Evolutionary conservation across 23 tunicate species (phyloP), one percentile per base, ranked within the genome.

Genomic region (Corella eumyota): DNA sequence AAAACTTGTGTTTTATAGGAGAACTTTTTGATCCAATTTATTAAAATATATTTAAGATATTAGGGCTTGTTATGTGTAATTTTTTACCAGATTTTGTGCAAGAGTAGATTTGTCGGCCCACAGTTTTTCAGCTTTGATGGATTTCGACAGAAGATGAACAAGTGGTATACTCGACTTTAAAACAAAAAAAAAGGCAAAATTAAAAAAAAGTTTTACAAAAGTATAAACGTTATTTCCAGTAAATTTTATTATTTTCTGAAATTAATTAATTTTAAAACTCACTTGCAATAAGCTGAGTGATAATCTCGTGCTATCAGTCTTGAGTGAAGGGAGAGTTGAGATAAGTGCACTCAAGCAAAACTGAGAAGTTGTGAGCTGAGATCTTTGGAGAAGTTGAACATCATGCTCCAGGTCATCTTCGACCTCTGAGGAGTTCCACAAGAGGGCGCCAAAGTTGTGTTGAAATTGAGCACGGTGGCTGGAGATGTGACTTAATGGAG

Each of bases 241-340:
- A 9, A 9, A 9, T 15, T 40, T 40, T 11, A 40, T 15, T 40
- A 15, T 40, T 9, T 40, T 15, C 48, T 40, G 11, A 15, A 40
- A 40, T 9, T 40, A 40, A 40, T 11, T 40, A 15, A 15, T 40
- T 11, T 21, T 51, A 66, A 21, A 24, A 45, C 27, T 22, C 9
- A 79, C 88, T 66, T 79, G 77, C 25, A 79, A 48, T 6, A 79
- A 20, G 46, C 47, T 64, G 5, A 79, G 72, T 1, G 88, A 71
- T 32, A 79, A 67, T 22, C 72, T 56, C 6, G 69, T 65, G 60
- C 72, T 71, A 37, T 68, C 73, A 4, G 77, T 80, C 53, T 72
- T 78, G 35, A 79, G n/a, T 29, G 77, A 64, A 21, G 85, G 81
- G 2, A 78, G 44, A 45, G 75, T 49, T 30, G 81, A 46, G 19